phyloP scores from a whole-genome alignment of 2,888 invertebrate genomes.

The Phorcus lineatus region DNA sequence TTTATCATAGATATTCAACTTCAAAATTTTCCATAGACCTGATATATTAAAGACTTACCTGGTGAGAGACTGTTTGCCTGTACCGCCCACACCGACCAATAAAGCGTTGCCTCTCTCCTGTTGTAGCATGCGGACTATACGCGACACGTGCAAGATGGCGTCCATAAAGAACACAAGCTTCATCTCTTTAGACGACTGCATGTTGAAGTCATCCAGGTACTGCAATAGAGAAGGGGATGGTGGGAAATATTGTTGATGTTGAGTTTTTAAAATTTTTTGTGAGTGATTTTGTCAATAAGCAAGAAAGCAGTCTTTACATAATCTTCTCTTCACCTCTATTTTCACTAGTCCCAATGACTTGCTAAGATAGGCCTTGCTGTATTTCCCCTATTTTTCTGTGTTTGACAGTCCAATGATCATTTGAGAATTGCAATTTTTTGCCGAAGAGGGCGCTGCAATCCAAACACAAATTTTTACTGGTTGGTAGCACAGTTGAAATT shows the following conservation, averaged over 20 bases:
- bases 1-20: too few species aligned
- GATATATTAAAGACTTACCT: constrained; percentile 54
- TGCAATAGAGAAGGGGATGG: constrained; percentile 71
- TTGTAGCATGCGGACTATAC: constrained; percentile 75
- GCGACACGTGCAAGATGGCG: constrained; percentile 75
- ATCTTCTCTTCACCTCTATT: too few species aligned
- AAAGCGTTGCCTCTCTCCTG: constrained; percentile 76
- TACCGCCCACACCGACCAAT: constrained; percentile 76
- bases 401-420: too few species aligned
- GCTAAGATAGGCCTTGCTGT: too few species aligned
- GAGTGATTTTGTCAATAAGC: neutral
- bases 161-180: constrained; percentile 88
- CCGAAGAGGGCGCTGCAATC: too few species aligned
- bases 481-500: too few species aligned
- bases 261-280: neutral
- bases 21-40: too few species aligned
- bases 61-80: constrained; percentile 76
- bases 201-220: constrained; percentile 90
- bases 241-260: neutral
- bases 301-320: too few species aligned
- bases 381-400: too few species aligned
- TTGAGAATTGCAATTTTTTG: too few species aligned
- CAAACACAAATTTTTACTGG: too few species aligned
- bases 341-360: too few species aligned
- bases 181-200: constrained; percentile 86